These are phyloP conservation scores for Asobara japonica DNA, from an alignment of 1,140 invertebrate genomes.

Conservation along the genomic window DNA sequence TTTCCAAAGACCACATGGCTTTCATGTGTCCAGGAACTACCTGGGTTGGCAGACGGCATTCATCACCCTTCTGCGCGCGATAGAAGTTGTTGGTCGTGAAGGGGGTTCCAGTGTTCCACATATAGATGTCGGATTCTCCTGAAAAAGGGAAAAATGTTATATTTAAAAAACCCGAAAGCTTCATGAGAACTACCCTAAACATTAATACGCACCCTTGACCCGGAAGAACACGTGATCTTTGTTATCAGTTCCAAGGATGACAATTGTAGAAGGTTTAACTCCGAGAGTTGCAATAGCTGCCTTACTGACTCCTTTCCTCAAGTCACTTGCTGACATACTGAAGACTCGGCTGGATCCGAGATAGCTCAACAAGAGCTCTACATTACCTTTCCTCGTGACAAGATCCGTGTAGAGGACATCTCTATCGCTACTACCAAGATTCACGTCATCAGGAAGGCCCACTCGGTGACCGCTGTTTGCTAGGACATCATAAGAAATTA, in stretches of 20 bases:
- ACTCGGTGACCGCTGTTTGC: conserved; percentile 67
- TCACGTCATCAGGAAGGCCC: conserved; percentile 67
- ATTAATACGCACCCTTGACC: no score
- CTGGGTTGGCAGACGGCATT: conserved; percentile 70
- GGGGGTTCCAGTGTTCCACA: conserved; percentile 70
- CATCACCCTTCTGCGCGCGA: conserved; percentile 69
- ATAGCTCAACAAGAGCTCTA: conserved; percentile 71
- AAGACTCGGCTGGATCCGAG: conserved; percentile 68
- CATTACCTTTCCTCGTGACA: conserved; percentile 62
- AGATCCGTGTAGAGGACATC: conserved; percentile 72
- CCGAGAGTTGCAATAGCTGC: conserved; percentile 69
- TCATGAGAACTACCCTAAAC: no score
- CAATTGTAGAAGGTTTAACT: conserved; percentile 67
- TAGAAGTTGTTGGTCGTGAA: conserved; percentile 69
- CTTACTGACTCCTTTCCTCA: conserved; percentile 64
- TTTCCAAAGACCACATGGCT: conserved; percentile 73
- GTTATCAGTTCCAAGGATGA: conserved; percentile 72
- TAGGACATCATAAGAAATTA: conserved; percentile 70
- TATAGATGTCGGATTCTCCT: conserved; percentile 71
- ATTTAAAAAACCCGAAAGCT: no score
- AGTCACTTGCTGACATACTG: conserved; percentile 65
- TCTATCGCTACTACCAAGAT: conserved; percentile 47
- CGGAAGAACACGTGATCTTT: conserved; percentile 69
- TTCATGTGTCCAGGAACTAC: conserved; percentile 69
- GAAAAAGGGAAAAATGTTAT: no score